These are phyloP conservation scores for Centruroides sculpturatus DNA, from an alignment of 1,140 invertebrate species.

Conservation along the genomic window DNA sequence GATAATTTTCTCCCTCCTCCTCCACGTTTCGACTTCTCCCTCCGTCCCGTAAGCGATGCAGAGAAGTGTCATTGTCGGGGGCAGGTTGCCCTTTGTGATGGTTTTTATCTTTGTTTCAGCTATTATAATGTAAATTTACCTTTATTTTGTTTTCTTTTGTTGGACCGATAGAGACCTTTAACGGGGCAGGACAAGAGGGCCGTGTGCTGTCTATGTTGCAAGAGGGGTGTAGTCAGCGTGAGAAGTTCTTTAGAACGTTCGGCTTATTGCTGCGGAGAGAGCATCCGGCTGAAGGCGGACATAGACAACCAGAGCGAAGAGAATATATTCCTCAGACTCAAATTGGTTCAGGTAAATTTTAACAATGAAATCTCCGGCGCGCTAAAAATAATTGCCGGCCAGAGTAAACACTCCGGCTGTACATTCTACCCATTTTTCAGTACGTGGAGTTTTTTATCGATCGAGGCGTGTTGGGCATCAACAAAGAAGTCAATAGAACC, in stretches of 20 bases:
- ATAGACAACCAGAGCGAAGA: conserved; percentile 64
- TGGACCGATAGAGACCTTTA: conserved; percentile 46
- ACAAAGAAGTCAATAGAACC: conserved; percentile 51
- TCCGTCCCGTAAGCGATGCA: no score
- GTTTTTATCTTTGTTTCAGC: no score
- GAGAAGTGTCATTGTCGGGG: no score
- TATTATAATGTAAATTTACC: no score
- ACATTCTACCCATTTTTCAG: conserved; percentile 28
- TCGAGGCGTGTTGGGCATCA: conserved; percentile 56
- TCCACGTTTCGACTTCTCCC: no score
- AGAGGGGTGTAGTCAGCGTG: conserved; percentile 50
- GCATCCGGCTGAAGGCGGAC: conserved; percentile 53
- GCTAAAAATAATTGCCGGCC: no score
- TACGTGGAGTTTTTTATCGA: conserved; percentile 68
- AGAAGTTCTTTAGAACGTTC: conserved; percentile 53
- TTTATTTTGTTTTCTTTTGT: background rate
- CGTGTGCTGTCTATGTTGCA: conserved; percentile 60
- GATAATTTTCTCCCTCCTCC: no score
- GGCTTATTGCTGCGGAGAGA: conserved; percentile 67
- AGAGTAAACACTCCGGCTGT: no score
- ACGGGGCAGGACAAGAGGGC: conserved; percentile 50
- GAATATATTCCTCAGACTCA: conserved; percentile 49
- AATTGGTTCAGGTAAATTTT: conserved; percentile 47
- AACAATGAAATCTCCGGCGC: no score
- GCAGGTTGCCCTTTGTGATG: no score